These are phyloP conservation scores for Ophioderma brevispina DNA, from an alignment of 35 echinoderm and acorn worm genomes.

Conservation along the genomic window DNA sequence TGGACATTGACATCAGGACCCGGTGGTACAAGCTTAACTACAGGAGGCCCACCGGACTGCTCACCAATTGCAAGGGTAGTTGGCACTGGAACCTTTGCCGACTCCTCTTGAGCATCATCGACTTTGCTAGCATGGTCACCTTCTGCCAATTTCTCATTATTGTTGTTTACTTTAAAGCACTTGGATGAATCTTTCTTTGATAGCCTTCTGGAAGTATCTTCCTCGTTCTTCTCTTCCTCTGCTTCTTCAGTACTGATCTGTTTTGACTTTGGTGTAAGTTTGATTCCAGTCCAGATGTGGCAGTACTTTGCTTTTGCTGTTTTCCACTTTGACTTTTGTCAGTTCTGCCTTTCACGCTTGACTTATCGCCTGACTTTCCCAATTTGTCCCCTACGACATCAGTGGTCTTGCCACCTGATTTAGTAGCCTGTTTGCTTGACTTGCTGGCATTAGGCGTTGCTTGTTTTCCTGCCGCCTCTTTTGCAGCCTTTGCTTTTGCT, in stretches of 20 bases:
- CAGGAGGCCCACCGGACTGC: no score
- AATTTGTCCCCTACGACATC: not conserved
- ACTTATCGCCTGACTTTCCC: not conserved
- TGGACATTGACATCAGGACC: not conserved
- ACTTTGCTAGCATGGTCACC: not conserved
- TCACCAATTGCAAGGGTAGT: not conserved
- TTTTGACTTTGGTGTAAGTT: not conserved
- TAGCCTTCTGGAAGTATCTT: not conserved
- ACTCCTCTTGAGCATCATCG: not conserved
- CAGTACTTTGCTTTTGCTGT: not conserved
- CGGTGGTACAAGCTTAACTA: not conserved
- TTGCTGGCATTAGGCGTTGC: not conserved
- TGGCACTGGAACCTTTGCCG: not conserved
- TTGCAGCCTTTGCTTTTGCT: not conserved
- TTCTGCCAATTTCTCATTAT: not conserved
- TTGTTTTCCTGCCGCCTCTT: not conserved
- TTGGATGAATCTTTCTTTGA: not conserved
- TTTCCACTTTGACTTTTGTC: not conserved
- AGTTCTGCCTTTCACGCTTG: not conserved
- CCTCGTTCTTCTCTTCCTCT: not conserved
- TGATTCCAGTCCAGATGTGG: not conserved
- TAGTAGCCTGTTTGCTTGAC: not conserved
- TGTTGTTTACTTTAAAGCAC: not conserved
- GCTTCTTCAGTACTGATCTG: conserved; percentile 1
- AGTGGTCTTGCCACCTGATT: not conserved